These are phyloP conservation scores for Proctacanthus coquilletti DNA, from an alignment of 1,140 invertebrate genomes.

Conservation along the genomic window DNA sequence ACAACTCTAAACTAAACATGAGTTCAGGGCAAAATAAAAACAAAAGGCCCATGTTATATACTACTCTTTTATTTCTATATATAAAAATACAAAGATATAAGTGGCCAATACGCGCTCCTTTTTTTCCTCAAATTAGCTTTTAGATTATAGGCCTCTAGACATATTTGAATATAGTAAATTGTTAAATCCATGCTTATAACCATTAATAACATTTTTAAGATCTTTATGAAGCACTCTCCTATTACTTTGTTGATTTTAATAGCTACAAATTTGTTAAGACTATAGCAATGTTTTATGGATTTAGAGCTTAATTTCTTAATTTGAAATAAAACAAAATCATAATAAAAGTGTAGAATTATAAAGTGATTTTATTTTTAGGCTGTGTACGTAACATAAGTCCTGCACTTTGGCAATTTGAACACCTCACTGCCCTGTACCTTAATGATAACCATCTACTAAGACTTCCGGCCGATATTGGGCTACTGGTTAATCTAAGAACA, in stretches of 20 bases:
- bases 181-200: too few species aligned
- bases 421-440: slow-evolving; percentile 84
- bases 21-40: too few species aligned
- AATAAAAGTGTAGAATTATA: slow-evolving; percentile 19
- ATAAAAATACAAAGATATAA: too few species aligned
- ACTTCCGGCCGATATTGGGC: slow-evolving; percentile 76
- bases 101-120: too few species aligned
- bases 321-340: not conserved
- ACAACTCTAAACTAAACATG: too few species aligned
- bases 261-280: not conserved
- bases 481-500: slow-evolving; percentile 64
- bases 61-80: too few species aligned
- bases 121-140: too few species aligned
- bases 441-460: slow-evolving; percentile 85
- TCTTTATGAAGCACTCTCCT: too few species aligned
- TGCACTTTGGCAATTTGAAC: slow-evolving; percentile 73
- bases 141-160: too few species aligned
- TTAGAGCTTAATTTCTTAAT: not conserved
- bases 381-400: slow-evolving; percentile 84
- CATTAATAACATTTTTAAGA: not conserved
- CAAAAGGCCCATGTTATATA: too few species aligned
- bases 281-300: not conserved
- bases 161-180: too few species aligned
- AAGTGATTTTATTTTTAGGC: slow-evolving; percentile 49
- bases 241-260: too few species aligned